phyloP scores from a whole-genome alignment of 2,113 vertebrate genomes.

The Addax nasomaculatus region DNA sequence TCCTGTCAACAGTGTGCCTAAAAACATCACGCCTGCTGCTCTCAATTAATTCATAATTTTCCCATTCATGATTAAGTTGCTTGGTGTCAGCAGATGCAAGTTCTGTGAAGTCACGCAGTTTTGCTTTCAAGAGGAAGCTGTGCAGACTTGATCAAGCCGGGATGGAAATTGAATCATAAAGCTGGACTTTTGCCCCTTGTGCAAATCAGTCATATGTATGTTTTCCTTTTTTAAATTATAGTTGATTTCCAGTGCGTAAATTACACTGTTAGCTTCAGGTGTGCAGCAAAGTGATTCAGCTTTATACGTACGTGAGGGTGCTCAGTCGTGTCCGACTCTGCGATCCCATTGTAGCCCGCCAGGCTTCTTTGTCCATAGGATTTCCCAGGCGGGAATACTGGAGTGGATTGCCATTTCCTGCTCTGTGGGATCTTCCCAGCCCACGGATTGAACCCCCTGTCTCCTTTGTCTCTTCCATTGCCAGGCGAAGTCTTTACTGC shows the following conservation, averaged over 20 bases:
- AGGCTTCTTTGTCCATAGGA: not conserved
- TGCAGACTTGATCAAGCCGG: not conserved
- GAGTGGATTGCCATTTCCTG: not conserved
- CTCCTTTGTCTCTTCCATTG: not conserved
- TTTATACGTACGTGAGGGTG: not conserved
- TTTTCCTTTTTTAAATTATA: not conserved
- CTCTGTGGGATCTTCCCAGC: not conserved
- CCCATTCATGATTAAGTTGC: not conserved
- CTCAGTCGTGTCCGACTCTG: not conserved
- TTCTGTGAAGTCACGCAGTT: not conserved
- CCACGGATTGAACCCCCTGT: not conserved
- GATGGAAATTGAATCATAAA: not conserved
- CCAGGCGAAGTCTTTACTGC: not conserved
- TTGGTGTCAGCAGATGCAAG: not conserved
- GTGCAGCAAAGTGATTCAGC: not conserved
- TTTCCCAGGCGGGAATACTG: not conserved
- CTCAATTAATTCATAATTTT: slow-evolving; percentile 16
- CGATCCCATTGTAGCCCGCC: not conserved
- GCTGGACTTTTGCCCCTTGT: not conserved
- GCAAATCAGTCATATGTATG: not conserved
- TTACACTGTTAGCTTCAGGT: not conserved
- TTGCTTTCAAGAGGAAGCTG: not conserved
- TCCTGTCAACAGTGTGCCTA: not conserved
- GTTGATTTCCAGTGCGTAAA: not conserved
- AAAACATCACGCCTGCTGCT: not conserved